Base-by-base conservation (phyloP, 2,113 vertebrate genomes). In the Pardalotus punctatus region DNA sequence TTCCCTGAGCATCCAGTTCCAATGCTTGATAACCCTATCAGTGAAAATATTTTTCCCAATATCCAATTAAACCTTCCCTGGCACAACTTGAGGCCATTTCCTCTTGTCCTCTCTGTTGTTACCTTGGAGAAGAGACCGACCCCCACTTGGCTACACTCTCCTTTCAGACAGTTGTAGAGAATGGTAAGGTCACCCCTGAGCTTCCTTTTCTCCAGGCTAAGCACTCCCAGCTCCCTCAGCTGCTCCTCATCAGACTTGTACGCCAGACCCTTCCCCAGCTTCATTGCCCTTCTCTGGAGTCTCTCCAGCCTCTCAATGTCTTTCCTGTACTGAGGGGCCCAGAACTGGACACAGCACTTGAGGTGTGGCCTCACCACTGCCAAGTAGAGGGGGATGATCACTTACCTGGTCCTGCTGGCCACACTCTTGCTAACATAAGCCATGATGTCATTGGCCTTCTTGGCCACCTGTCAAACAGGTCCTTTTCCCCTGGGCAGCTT, bases 231-330 rank as follows among this genome's bases (percentile, higher is more conserved):
- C 27, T 65, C 36, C 4, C 12, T 53, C 29, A 53, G n/a, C 29
- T 19, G 14, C 24, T 67, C 4, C 29, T 53, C 11, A 22, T 27
- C 21, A 35, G n/a, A 22, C 14, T 15, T 40, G 24, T 40, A 61
- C 14, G 16, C 29, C 86, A 67, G 53, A 4, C 11, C 19, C 21
- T 76, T 61, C 11, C 10, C 4, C 61, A 61, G 47, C 21, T 29
- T 29, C 0, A 0, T 0, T 67, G n/a, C 2, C 47, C 45, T 24
- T 38, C 53, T 60, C 58, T 76, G 62, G 29, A 61, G 8, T 14
- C 8, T 17, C 38, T 53, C 16, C n/a, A 81, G 45, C 29, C 6
- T 21, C 79, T 76, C 47, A 6, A 1, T 19, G 47, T 40, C 10
- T 22, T 74, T 61, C 21, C 12, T 10, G 4, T 19, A 47, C 24